Conservation (phyloP, 2,888 invertebrate genomes). For the Drymonia ruficornis region DNA sequence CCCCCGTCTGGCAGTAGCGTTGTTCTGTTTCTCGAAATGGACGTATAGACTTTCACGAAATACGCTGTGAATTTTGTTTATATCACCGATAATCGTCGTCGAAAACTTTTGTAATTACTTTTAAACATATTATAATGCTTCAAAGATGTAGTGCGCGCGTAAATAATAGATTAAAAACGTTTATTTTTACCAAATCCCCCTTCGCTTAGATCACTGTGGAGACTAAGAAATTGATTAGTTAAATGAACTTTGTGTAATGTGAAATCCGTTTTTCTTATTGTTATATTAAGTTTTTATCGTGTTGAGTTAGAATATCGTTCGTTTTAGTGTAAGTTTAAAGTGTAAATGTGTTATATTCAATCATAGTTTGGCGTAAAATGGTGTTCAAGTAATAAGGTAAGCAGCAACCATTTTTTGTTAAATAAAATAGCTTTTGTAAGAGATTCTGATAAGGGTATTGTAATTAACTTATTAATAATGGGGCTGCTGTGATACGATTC, state of each 20-base stretch:
- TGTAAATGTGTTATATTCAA: conserved; percentile 39
- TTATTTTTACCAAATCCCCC: conserved; percentile 61
- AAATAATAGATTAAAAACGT: conserved; percentile 60
- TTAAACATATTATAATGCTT: conserved; percentile 65
- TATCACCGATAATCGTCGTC: conserved; percentile 78
- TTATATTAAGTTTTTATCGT: conserved; percentile 45
- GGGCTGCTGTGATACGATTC: conserved; percentile 1
- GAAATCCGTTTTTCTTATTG: conserved; percentile 38
- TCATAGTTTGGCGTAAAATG: conserved; percentile 48
- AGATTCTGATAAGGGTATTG: conserved; percentile 1
- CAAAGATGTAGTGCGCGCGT: conserved; percentile 74
- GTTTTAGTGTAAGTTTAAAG: conserved; percentile 42
- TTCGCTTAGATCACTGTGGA: conserved; percentile 51
- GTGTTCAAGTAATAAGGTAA: conserved; percentile 51
- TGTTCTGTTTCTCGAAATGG: conserved; percentile 77
- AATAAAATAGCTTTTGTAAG: not conserved
- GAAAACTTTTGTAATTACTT: conserved; percentile 81
- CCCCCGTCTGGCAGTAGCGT: conserved; percentile 78
- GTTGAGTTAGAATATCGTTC: conserved; percentile 37
- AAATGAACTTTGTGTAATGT: conserved; percentile 37
- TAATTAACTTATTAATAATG: not conserved
- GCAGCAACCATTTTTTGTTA: conserved; percentile 28
- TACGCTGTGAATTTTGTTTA: conserved; percentile 79
- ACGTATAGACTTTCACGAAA: conserved; percentile 71
- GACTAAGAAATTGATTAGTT: conserved; percentile 53